These are phyloP conservation scores for Macrostomum cliftonense DNA, from an alignment of 2,888 invertebrate genomes.

Conservation along the genomic window DNA sequence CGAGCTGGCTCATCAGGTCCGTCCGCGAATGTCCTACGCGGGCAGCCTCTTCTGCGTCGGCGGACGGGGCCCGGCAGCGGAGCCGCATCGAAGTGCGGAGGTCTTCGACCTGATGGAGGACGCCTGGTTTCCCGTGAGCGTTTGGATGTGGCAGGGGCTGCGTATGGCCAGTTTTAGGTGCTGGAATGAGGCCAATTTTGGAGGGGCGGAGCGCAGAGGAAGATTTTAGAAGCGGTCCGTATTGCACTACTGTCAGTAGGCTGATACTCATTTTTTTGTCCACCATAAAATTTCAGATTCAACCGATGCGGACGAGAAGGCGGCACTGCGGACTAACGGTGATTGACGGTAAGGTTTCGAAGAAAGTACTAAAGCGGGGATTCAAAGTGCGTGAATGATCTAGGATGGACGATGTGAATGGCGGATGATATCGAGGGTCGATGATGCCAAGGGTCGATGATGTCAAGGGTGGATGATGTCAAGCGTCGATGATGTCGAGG, in stretches of 20 bases:
- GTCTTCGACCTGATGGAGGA: slow-evolving; percentile 39
- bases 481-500: too few relatives aligned
- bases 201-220: too few relatives aligned
- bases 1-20: not conserved
- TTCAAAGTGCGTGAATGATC: not conserved
- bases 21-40: slow-evolving; percentile 12
- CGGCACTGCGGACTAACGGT: slow-evolving; percentile 41
- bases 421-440: too few relatives aligned
- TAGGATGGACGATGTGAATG: not conserved
- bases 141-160: too few relatives aligned
- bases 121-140: slow-evolving; percentile 37
- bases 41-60: slow-evolving; percentile 42
- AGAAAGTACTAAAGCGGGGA: not conserved
- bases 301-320: slow-evolving; percentile 38
- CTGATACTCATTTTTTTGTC: too few relatives aligned
- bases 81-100: slow-evolving; percentile 39
- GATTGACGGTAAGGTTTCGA: slow-evolving; percentile 21
- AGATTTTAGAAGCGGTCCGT: too few relatives aligned
- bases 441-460: too few relatives aligned
- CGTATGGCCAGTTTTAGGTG: too few relatives aligned
- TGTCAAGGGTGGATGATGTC: too few relatives aligned
- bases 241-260: too few relatives aligned
- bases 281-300: slow-evolving; percentile 17
- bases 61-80: slow-evolving; percentile 40
- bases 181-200: too few relatives aligned